phyloP scores from a whole-genome alignment of 2,888 invertebrate species.

The Prionchulus punctatus region DNA sequence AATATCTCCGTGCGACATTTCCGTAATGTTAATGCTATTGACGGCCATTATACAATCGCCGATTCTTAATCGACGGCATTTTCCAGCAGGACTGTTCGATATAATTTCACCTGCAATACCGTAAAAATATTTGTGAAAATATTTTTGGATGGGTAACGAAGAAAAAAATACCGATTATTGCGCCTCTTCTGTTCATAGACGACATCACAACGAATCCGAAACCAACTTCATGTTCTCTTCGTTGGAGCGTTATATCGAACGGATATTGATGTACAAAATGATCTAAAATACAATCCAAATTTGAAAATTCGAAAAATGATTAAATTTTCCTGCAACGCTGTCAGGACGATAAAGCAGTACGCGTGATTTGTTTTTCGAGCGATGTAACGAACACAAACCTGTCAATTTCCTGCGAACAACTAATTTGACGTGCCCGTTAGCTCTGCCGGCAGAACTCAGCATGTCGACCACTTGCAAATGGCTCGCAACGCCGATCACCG shows the following conservation, averaged over 20 bases:
- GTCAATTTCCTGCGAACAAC: slow-evolving; percentile 46
- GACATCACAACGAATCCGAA: slow-evolving; percentile 98
- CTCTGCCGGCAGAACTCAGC: slow-evolving; percentile 73
- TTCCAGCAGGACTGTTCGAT: slow-evolving; percentile 82
- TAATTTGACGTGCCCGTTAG: slow-evolving; percentile 66
- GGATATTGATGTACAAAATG: slow-evolving; percentile 47
- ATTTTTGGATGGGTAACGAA: too few species aligned
- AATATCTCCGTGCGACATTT: slow-evolving; percentile 84
- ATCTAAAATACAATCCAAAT: too few species aligned
- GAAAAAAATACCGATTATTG: slow-evolving; percentile 66
- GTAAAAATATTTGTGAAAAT: too few species aligned
- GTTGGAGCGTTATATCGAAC: slow-evolving; percentile 75
- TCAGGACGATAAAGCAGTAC: too few species aligned
- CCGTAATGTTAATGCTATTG: slow-evolving; percentile 73
- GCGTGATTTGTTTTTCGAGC: too few species aligned
- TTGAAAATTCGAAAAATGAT: too few species aligned
- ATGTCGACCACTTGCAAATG: slow-evolving; percentile 82
- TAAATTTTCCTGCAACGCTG: too few species aligned
- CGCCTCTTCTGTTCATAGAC: slow-evolving; percentile 69
- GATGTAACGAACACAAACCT: too few species aligned
- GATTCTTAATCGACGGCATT: slow-evolving; percentile 61
- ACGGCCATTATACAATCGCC: slow-evolving; percentile 91
- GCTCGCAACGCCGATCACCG: slow-evolving; percentile 62
- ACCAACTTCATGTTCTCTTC: slow-evolving; percentile 82
- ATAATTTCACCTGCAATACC: slow-evolving; percentile 77